Base-by-base conservation (phyloP, 2,113 vertebrate species). In the Ploceus nigricollis region DNA sequence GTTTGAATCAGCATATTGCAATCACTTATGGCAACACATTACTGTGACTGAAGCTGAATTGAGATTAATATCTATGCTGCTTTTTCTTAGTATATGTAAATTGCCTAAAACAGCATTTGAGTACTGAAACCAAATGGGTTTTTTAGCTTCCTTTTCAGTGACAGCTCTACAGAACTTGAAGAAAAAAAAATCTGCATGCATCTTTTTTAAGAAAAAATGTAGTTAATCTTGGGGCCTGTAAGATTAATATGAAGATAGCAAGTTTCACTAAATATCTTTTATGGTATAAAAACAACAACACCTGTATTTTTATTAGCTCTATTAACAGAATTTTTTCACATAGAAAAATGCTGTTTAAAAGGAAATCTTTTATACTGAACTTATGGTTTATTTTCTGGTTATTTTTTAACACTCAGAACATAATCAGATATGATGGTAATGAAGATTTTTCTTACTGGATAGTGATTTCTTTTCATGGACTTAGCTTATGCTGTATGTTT, bases 1-100 rank as follows among this genome's bases (percentile, higher is more conserved):
- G 75, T 95, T 92, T 87, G 87, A 97, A 94, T 95, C 84, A 95
- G 75, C 53, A 50, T 48, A 35, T 85, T 93, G 76, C 78, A 93
- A 69, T 45, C 82, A 95, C 89, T 95, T 93, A 87, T 3, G 3
- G 42, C 60, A 88, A 81, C 68, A 87, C 25, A 4, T 61, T 87
- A 44, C 25, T 96, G 57, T 93, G 82, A 79, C 15, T 31, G 75
- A 28, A 81, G 39, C 53, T 60, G 51, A 91, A 78, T 37, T 76
- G 70, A 86, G 58, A 89, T 96, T 85, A 85, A n/a, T 84, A 94
- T 68, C 65, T 85, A 35, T 88, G 44, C 84, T 68, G 75, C 82
- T 37, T 84, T 95, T 93, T 89, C 81, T 93, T 89, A 50, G 50
- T 93, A 58, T 80, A 4, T 18, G 13, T 72, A 53, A 79, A 75